A percentile compares a stretch with the other conserved stretches of the same genome.
Conservation (phyloP, 2,113 vertebrate genomes). For the Oceanodroma tethys region DNA sequence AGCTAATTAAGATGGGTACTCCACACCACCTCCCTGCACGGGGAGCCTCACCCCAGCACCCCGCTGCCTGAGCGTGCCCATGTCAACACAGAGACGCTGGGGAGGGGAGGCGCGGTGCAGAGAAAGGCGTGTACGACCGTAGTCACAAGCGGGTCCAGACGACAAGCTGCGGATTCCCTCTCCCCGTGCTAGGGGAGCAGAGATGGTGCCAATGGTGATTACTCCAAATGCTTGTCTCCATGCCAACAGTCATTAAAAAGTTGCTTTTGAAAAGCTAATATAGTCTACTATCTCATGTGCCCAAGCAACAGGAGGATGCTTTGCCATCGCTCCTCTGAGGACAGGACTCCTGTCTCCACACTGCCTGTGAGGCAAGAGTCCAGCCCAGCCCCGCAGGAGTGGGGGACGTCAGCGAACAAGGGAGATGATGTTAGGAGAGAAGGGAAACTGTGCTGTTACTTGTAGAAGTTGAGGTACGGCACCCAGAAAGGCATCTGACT, state of each 20-base stretch:
- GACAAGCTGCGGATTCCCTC: neutral
- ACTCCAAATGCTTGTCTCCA: neutral
- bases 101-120: neutral
- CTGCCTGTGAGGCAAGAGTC: neutral
- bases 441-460: neutral
- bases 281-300: neutral
- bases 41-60: neutral
- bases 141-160: neutral
- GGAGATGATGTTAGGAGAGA: neutral
- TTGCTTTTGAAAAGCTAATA: neutral
- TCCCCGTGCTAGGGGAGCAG: neutral
- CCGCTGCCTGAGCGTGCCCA: fast-evolving
- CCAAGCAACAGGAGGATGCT: neutral
- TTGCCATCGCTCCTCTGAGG: neutral
- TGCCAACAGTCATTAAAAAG: neutral
- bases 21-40: neutral
- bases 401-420: neutral
- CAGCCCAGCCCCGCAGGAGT: neutral
- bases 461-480: neutral
- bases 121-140: fast-evolving
- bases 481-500: neutral
- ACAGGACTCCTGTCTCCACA: neutral
- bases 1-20: neutral
- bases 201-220: fast-evolving
- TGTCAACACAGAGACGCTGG: neutral